Evolutionary conservation across 37 sponge, comb jelly and placozoan species (phyloP).

Genomic region (Geodia barretti): DNA sequence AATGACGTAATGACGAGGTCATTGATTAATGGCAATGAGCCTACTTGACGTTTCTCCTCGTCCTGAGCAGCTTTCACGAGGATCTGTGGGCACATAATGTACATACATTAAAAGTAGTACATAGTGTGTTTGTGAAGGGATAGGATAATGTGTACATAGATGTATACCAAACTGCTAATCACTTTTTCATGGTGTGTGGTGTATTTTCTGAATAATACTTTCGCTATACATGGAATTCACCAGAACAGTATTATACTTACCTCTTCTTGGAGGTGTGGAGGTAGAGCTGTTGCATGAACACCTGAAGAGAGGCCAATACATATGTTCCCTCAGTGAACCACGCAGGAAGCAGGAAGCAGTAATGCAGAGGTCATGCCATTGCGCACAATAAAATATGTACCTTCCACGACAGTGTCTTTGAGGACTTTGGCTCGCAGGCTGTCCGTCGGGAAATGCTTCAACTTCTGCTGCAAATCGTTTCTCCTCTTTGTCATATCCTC

Average conservation of each 20-base stretch:
- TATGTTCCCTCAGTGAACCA: not conserved
- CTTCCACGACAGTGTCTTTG: not conserved
- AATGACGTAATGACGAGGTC: too few species aligned
- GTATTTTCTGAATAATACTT: too few species aligned
- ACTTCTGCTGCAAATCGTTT: constrained; percentile 7
- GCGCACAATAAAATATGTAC: too few species aligned
- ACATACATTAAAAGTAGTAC: not conserved
- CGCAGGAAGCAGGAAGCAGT: not conserved
- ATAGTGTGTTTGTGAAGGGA: not conserved
- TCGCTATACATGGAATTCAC: too few species aligned
- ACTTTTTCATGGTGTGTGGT: too few species aligned
- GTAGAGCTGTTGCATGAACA: not conserved
- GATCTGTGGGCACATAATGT: constrained; percentile 3
- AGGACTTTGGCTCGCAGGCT: constrained; percentile 11
- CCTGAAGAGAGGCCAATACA: not conserved
- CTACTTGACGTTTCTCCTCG: constrained; percentile 4
- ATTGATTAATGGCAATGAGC: not conserved
- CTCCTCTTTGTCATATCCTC: not conserved
- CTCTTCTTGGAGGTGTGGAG: not conserved
- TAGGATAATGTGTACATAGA: too few species aligned
- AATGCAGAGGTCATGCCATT: not conserved
- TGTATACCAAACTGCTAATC: too few species aligned
- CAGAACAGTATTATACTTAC: too few species aligned
- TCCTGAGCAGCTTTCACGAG: constrained; percentile 7
- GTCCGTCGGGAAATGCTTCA: constrained; percentile 3